Evolutionary conservation across 2,888 invertebrate genomes (phyloP).

Genomic region (Philereme transversata): DNA sequence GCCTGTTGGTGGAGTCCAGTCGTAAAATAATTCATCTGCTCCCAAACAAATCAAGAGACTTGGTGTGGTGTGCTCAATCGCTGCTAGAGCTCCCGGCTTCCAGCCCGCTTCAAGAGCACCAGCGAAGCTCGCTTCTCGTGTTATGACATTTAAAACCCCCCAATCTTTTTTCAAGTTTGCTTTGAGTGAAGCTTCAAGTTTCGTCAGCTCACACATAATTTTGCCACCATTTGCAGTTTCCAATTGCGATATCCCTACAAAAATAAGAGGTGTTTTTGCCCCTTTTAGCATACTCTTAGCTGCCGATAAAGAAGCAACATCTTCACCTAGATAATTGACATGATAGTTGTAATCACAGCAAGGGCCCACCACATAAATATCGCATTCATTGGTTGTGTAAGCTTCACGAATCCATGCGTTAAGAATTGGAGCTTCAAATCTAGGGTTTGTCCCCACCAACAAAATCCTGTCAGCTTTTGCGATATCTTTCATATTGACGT

Average conservation of each 20-base stretch:
- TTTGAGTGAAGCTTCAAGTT: constrained; percentile 38
- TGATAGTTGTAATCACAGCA: constrained; percentile 94
- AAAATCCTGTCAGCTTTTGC: constrained; percentile 92
- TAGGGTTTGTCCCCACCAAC: constrained; percentile 97
- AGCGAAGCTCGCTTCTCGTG: constrained; percentile 95
- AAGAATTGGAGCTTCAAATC: constrained; percentile 97
- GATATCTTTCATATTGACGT: constrained; percentile 89
- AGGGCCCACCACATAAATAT: constrained; percentile 94
- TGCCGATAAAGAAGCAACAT: constrained; percentile 40
- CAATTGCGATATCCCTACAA: constrained; percentile 65
- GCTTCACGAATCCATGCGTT: constrained; percentile 97
- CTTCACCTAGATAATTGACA: constrained; percentile 59
- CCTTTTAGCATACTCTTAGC: constrained; percentile 40
- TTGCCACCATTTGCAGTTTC: constrained; percentile 40
- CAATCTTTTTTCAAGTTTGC: constrained; percentile 41
- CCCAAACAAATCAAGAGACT: constrained; percentile 94
- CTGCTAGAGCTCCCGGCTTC: constrained; percentile 86
- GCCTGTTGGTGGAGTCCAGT: constrained; percentile 88
- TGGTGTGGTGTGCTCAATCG: constrained; percentile 85
- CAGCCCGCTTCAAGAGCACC: constrained; percentile 98
- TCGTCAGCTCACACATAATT: constrained; percentile 51
- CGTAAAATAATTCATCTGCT: constrained; percentile 93
- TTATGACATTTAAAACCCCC: constrained; percentile 93
- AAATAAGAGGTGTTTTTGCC: constrained; percentile 66
- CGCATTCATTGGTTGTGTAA: constrained; percentile 94